Evolutionary conservation across 2,113 vertebrate species (phyloP).

Genomic region (Charina bottae): DNA sequence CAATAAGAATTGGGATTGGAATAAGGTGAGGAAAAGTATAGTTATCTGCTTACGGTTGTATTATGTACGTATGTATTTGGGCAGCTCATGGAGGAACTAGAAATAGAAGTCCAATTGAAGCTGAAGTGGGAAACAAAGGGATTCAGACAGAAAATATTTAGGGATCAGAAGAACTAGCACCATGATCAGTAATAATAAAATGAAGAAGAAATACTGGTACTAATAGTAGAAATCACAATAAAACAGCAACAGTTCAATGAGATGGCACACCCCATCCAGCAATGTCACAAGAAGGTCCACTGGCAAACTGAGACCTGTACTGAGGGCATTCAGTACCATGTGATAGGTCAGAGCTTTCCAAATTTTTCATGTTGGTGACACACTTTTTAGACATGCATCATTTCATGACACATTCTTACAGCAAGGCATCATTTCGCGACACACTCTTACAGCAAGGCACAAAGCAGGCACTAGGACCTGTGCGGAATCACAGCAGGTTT

Average conservation of each 20-base stretch:
- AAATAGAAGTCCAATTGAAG: conserved; percentile 4
- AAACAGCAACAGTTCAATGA: not conserved
- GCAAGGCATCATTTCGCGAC: too few species aligned
- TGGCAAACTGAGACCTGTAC: not conserved
- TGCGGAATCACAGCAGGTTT: too few species aligned
- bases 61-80: conserved; percentile 1
- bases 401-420: too few species aligned
- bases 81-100: not conserved
- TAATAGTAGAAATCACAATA: not conserved
- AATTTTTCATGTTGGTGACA: too few species aligned
- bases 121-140: not conserved
- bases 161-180: not conserved
- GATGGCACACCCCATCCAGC: not conserved
- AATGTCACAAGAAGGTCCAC: not conserved
- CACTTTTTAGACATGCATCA: too few species aligned
- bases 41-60: conserved; percentile 53
- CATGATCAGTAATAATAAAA: not conserved
- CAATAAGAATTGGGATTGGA: conserved; percentile 76
- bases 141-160: not conserved
- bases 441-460: too few species aligned
- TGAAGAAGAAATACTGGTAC: not conserved
- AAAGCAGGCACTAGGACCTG: too few species aligned
- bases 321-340: not conserved
- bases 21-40: conserved; percentile 66
- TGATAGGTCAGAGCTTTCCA: too few species aligned